Conservation (phyloP, 2,888 invertebrate genomes). For the Fabriciana adippe region DNA sequence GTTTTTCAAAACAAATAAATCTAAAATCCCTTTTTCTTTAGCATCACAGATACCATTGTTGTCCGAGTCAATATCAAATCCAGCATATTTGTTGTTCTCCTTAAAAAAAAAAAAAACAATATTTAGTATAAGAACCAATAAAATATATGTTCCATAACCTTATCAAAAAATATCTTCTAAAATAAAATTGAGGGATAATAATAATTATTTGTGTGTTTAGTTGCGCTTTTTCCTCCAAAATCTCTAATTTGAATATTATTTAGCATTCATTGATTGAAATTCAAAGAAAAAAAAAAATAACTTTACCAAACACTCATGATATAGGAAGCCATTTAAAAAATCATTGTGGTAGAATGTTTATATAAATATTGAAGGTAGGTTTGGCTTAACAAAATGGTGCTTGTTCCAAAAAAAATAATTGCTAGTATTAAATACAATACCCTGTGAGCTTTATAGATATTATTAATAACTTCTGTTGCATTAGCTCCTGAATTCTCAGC, state of each 20-base stretch:
- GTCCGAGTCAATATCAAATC: slow-evolving; percentile 94
- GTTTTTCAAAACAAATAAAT: slow-evolving; percentile 92
- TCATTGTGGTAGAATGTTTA: too few relatives aligned
- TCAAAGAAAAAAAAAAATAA: too few relatives aligned
- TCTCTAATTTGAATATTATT: too few relatives aligned
- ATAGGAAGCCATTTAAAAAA: too few relatives aligned
- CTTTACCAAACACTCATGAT: too few relatives aligned
- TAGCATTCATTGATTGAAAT: too few relatives aligned
- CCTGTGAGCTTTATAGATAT: slow-evolving; percentile 96
- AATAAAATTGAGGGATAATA: not conserved
- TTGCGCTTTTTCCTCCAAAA: too few relatives aligned
- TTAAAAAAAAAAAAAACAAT: slow-evolving; percentile 43
- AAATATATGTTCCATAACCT: not conserved
- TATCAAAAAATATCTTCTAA: not conserved
- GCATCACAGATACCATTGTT: slow-evolving; percentile 88
- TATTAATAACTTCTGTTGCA: slow-evolving; percentile 92
- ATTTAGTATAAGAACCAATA: not conserved
- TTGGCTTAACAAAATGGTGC: too few relatives aligned
- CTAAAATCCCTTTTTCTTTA: slow-evolving; percentile 88
- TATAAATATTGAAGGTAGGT: too few relatives aligned
- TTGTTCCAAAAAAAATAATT: too few relatives aligned
- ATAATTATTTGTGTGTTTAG: too few relatives aligned
- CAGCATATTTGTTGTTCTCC: slow-evolving; percentile 90
- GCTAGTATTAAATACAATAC: slow-evolving; percentile 49
- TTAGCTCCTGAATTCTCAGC: slow-evolving; percentile 97